A percentile compares a stretch with the other conserved stretches of the same genome.
Evolutionary conservation across 2,113 vertebrate genomes (phyloP).

Genomic region (Azemiops feae): DNA sequence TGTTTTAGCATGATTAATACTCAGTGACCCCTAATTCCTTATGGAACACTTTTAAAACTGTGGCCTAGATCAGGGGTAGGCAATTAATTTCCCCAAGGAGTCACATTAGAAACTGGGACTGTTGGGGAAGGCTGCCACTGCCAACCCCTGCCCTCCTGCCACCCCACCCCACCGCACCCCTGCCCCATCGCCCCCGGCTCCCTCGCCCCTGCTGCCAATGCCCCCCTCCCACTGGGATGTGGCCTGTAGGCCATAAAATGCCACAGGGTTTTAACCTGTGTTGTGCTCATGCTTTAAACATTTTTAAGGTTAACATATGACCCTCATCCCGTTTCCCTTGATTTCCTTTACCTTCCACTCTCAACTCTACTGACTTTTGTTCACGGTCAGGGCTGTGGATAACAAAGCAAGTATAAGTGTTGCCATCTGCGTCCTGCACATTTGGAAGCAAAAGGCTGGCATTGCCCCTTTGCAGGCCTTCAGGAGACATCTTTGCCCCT

Average conservation of each 20-base stretch:
- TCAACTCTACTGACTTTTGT: not conserved
- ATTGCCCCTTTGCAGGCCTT: not conserved
- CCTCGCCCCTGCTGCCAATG: not conserved
- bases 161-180: fast-evolving
- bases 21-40: not conserved
- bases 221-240: not conserved
- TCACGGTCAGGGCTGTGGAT: not conserved
- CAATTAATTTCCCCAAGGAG: no score
- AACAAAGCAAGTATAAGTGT: not conserved
- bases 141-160: not conserved
- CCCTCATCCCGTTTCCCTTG: not conserved
- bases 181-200: fast-evolving
- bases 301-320: not conserved
- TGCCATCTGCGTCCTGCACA: not conserved
- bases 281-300: not conserved
- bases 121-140: not conserved
- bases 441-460: not conserved
- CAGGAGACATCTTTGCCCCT: not conserved
- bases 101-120: no score
- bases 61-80: not conserved
- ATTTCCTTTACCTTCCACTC: conserved; percentile 2
- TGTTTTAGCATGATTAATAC: not conserved
- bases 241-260: not conserved
- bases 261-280: not conserved
- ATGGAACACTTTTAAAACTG: not conserved